Evolutionary conservation across 2,113 vertebrate species (phyloP).

Genomic region (Brachirus orientalis): DNA sequence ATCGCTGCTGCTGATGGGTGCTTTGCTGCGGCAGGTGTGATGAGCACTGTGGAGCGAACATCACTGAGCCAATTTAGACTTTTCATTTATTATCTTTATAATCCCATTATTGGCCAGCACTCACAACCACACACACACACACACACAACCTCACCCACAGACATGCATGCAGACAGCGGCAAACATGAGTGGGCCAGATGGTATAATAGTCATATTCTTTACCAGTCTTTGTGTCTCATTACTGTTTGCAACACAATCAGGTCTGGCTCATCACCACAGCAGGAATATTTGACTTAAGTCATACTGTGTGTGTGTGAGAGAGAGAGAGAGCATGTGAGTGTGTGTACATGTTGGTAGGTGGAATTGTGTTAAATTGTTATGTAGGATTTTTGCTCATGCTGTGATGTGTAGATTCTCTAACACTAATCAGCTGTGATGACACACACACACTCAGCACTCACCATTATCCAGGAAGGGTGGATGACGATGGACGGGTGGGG

Average conservation of each 20-base stretch:
- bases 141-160: too few species aligned
- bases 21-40: conserved; percentile 29
- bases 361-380: conserved; percentile 16
- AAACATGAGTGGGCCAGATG: conserved; percentile 8
- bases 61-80: conserved; percentile 50
- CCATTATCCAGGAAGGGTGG: conserved; percentile 63
- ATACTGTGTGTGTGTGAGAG: not conserved
- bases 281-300: conserved; percentile 29
- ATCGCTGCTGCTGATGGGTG: conserved; percentile 1
- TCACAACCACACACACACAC: conserved; percentile 22
- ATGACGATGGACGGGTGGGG: conserved; percentile 52
- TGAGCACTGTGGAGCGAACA: too few species aligned
- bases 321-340: not conserved
- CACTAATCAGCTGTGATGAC: conserved; percentile 37
- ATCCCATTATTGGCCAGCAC: conserved; percentile 40
- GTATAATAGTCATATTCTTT: conserved; percentile 7
- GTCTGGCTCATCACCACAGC: conserved; percentile 34
- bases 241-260: conserved; percentile 35
- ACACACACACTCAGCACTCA: conserved; percentile 34
- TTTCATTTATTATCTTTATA: conserved; percentile 55
- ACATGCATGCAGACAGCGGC: too few species aligned
- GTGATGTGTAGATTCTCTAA: conserved; percentile 8
- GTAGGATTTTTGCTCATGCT: conserved; percentile 27
- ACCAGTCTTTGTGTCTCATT: conserved; percentile 33
- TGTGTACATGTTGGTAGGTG: conserved; percentile 18